A percentile compares a stretch with the other conserved stretches of the same genome.
Evolutionary conservation across 2,113 vertebrate genomes (phyloP).

Genomic region (Misgurnus anguillicaudatus): DNA sequence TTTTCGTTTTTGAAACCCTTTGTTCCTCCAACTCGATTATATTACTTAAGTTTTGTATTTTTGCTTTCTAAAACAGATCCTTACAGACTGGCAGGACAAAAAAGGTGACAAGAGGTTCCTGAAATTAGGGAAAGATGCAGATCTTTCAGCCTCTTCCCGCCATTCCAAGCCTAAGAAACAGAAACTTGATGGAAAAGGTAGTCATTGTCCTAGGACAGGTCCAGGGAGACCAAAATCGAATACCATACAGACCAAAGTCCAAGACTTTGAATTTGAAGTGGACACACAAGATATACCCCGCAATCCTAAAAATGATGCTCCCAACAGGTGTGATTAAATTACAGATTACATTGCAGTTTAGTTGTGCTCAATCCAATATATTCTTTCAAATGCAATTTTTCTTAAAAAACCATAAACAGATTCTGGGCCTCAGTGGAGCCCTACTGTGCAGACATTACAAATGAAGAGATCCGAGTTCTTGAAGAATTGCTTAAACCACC

Average conservation of each 20-base stretch:
- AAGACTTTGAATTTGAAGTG: conserved; percentile 94
- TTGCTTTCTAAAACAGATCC: conserved; percentile 78
- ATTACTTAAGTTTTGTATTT: neutral
- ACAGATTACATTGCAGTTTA: too few species aligned
- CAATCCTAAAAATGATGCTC: conserved; percentile 96
- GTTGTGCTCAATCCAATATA: too few species aligned
- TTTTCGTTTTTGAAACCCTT: neutral
- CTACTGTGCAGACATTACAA: conserved; percentile 95
- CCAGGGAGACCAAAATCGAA: conserved; percentile 94
- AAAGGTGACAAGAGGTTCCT: conserved; percentile 94
- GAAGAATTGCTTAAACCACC: conserved; percentile 94
- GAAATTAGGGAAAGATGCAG: conserved; percentile 90
- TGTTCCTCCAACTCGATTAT: neutral
- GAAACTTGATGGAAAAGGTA: conserved; percentile 90
- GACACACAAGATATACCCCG: conserved; percentile 94
- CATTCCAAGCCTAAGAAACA: conserved; percentile 96
- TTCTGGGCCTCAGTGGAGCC: conserved; percentile 98
- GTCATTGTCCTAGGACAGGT: conserved; percentile 87
- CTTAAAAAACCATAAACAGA: conserved; percentile 71
- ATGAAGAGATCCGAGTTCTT: conserved; percentile 89
- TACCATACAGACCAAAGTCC: conserved; percentile 92
- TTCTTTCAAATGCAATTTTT: too few species aligned
- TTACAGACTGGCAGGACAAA: conserved; percentile 99
- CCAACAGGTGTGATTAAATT: conserved; percentile 79
- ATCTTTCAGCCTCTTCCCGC: conserved; percentile 85